A percentile compares a stretch with the other conserved stretches of the same genome.
Evolutionary conservation across 2,797 vertebrate genomes (phyloP).

Genomic region (Acanthurus leucopareius): DNA sequence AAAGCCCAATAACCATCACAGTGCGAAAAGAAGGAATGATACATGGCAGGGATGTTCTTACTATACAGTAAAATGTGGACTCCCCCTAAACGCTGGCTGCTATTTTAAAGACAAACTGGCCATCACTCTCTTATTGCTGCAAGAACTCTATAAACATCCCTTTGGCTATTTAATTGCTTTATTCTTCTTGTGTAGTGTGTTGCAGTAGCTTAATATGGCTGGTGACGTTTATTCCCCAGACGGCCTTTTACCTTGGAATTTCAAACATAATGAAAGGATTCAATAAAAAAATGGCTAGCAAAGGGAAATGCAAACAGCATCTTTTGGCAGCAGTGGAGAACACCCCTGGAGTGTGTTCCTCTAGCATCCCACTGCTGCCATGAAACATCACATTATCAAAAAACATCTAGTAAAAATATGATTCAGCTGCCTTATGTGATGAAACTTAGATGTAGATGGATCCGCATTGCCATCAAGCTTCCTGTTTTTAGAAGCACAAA

Average conservation of each 20-base stretch:
- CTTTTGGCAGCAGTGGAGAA: slow-evolving; percentile 42
- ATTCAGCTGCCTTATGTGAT: slow-evolving; percentile 12
- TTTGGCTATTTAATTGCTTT: slow-evolving; percentile 53
- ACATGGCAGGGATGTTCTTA: slow-evolving; percentile 36
- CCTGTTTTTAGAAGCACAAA: slow-evolving; percentile 33
- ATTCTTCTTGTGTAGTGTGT: slow-evolving; percentile 46
- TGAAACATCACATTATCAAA: slow-evolving; percentile 43
- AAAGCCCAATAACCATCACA: slow-evolving; percentile 65
- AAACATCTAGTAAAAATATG: slow-evolving; percentile 26
- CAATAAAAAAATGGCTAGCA: slow-evolving; percentile 54
- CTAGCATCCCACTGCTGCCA: slow-evolving; percentile 43
- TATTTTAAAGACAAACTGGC: slow-evolving; percentile 53
- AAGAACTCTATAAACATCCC: slow-evolving; percentile 23
- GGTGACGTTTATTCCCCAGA: slow-evolving; percentile 38
- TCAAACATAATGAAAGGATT: slow-evolving; percentile 61
- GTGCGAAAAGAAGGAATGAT: slow-evolving; percentile 48
- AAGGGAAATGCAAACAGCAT: slow-evolving; percentile 23
- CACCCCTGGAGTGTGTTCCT: slow-evolving; percentile 42
- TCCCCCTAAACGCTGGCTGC: slow-evolving; percentile 24
- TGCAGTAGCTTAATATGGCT: slow-evolving; percentile 21
- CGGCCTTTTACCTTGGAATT: slow-evolving; percentile 58
- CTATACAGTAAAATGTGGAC: slow-evolving; percentile 41
- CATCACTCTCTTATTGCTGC: slow-evolving; percentile 30
- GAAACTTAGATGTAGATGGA: slow-evolving; percentile 34
- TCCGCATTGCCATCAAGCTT: slow-evolving; percentile 22